Percentiles rank a stretch among this genome's conserved stretches.
Evolutionary conservation across 23 tunicate species (phyloP).

Genomic region (Ascidia mentula): DNA sequence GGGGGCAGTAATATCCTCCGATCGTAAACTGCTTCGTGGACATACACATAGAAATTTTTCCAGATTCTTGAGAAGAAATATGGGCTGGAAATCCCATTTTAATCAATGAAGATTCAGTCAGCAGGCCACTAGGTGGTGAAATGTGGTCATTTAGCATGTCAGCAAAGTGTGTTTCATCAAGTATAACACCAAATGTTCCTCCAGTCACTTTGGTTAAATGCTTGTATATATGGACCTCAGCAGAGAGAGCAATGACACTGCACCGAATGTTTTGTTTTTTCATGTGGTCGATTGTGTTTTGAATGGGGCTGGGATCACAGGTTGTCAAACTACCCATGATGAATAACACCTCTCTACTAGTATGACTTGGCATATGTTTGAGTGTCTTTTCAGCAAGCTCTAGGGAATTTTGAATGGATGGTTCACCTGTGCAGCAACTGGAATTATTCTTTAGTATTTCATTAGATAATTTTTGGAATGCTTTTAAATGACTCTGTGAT

Average conservation of each 20-base stretch:
- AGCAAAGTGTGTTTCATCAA: constrained; percentile 67
- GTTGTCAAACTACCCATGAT: constrained; percentile 85
- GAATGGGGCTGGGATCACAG: constrained; percentile 70
- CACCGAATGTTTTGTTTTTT: constrained; percentile 86
- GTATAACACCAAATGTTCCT: constrained; percentile 75
- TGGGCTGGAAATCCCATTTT: constrained; percentile 98
- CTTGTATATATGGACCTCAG: constrained; percentile 88
- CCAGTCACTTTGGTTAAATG: constrained; percentile 66
- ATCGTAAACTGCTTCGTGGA: constrained; percentile 57
- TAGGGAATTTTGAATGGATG: constrained; percentile 85
- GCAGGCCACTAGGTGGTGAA: constrained; percentile 58
- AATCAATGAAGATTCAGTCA: constrained; percentile 83
- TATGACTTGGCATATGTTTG: constrained; percentile 82
- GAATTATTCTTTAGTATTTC: constrained; percentile 68
- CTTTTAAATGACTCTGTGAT: constrained; percentile 57
- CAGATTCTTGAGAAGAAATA: constrained; percentile 32
- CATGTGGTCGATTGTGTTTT: constrained; percentile 47
- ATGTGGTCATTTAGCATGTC: constrained; percentile 75
- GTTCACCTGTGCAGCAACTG: constrained; percentile 67
- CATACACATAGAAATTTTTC: constrained; percentile 75
- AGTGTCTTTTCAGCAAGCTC: constrained; percentile 65
- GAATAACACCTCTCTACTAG: constrained; percentile 66
- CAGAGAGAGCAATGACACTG: constrained; percentile 86
- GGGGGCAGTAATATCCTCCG: constrained; percentile 95
- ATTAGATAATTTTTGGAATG: constrained; percentile 32